Conservation (phyloP, 2,113 vertebrate species). For the Pyrgilauda ruficollis region DNA sequence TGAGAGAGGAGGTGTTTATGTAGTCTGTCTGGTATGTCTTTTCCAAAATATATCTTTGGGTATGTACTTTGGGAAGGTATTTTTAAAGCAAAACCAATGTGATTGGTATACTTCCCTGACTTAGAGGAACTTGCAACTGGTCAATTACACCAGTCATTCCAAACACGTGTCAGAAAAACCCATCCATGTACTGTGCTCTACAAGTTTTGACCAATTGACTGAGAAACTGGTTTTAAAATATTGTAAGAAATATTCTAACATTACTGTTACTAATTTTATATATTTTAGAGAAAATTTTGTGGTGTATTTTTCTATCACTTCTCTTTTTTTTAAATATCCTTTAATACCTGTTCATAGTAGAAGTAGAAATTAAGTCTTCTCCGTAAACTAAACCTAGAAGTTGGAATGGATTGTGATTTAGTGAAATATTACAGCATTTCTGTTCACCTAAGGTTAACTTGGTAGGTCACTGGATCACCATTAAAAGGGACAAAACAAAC, state of each 20-base stretch:
- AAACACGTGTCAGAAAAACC: background rate
- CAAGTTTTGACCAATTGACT: background rate
- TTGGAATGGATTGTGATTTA: background rate
- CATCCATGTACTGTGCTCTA: background rate
- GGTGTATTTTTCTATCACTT: background rate
- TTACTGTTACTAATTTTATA: background rate
- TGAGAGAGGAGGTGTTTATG: background rate
- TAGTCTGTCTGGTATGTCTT: background rate
- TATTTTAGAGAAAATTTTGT: background rate
- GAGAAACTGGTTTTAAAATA: background rate
- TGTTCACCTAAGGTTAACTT: background rate
- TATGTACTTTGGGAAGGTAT: background rate
- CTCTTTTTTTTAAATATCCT: background rate
- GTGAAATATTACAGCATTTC: background rate
- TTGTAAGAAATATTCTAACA: background rate
- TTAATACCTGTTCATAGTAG: background rate
- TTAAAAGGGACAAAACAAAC: background rate
- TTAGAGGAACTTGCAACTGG: background rate
- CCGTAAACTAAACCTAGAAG: background rate
- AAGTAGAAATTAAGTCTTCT: background rate
- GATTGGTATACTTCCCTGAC: background rate
- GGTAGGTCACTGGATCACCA: background rate
- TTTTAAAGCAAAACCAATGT: background rate
- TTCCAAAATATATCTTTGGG: background rate
- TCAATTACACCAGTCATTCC: accelerated